Evolutionary conservation across 2,113 vertebrate species (phyloP), one percentile per base, ranked within the genome.

Genomic region (Mastomys natalensis): DNA sequence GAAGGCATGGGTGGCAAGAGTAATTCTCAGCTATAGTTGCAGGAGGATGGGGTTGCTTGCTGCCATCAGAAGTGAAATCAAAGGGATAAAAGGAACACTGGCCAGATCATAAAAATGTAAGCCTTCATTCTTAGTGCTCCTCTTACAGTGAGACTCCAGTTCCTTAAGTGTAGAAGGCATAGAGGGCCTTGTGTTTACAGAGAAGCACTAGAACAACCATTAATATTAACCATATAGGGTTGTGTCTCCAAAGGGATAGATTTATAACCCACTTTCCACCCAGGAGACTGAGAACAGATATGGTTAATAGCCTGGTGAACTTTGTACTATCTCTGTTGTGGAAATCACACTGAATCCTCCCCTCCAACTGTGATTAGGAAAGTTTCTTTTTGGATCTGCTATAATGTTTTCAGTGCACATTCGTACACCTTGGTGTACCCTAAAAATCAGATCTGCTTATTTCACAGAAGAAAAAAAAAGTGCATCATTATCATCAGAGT

Each of bases 381-480:
- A 95, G 13, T 58, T 93, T 93, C 16, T 16, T 74, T 37, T 37
- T 17, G 81, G 29, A 93, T 55, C 87, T 93, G 16, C 87, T 87
- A 92, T 43, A 94, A 22, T 19, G 66, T 19, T 88, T 58, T 81
- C 19, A 40, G 26, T 88, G 53, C 15, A 26, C 24, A 51, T 53
- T 78, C 85, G 15, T 87, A 74, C 88, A 89, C 26, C 22, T 43
- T 72, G 70, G 15, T 43, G 80, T 94, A 45, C 6, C 12, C 51
- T 60, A 90, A 26, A 97, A 96, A 87, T 94, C 90, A 89, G 68
- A 31, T n/a, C 72, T 90, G 31, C 68, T 77, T 85, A 72, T 91
- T 92, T 95, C 53, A 96, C 64, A 92, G 58, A 95, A 77, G 81
- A 93, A 90, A 87, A 91, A 95, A 94, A 89, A 96, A 96, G 73